Evolutionary conservation across 1,140 invertebrate species (phyloP), one percentile per base, ranked within the genome.

Genomic region (Maconellicoccus hirsutus): DNA sequence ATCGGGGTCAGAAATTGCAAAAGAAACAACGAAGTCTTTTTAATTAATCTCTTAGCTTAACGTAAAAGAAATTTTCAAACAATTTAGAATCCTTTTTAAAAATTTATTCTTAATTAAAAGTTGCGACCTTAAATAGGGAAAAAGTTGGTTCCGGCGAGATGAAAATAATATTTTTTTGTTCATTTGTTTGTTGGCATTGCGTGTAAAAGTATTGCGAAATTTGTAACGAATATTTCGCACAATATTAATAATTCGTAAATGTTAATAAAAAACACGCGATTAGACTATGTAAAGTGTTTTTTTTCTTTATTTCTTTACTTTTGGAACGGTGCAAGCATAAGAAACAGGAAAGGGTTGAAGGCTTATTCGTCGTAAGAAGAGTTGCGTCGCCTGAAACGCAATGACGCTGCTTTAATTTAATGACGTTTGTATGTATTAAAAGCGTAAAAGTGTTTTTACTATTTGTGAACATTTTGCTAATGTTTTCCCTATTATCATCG

Each of bases 401-500:
- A 52, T 52, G 42, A 52, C 42, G 4, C 42, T 16, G 16, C n/a
- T 52, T 52, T 52, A 16, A 52, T 52, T 52, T 14, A 52, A 52
- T 52, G 42, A 52, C 42, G 42, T 52, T 52, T 52, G 42, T 52
- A 52, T 52, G n/a, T n/a, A n/a, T n/a, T n/a, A 52, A 52, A 52
- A 19, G 16, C 42, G 42, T 52, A 52, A 52, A 52, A 52, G 42
- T 19, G 42, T 52, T 52, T 52, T 16, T 52, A 52, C 42, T 52
- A 52, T 52, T 52, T 52, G 42, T 16, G 16, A 52, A 52, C 42
- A 52, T 52, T 52, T 52, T 52, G 6, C 16, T 52, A 52, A 52
- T 52, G 42, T 52, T 52, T 52, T 52, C 42, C 42, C 42, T 52
- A 52, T 52, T 52, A 52, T 52, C 42, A 52, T 16, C 42, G 42